Conservation (phyloP, 2,888 invertebrate species). For the Apantesis nais region DNA sequence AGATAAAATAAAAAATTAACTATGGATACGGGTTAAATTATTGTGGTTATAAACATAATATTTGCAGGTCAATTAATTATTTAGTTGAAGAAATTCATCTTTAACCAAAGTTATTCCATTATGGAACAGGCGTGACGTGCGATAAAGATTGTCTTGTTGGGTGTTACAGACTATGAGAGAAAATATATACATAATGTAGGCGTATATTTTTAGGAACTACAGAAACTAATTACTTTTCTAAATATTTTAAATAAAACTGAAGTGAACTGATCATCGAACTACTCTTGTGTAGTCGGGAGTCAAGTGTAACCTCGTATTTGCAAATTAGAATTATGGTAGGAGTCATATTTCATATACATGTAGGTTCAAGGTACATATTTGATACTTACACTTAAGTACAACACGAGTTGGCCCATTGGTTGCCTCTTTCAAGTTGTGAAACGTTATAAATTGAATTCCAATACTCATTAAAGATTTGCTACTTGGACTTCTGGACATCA, state of each 20-base stretch:
- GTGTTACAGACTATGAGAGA: neutral
- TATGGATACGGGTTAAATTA: neutral
- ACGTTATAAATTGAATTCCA: neutral
- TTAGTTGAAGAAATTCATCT: neutral
- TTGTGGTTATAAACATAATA: no score
- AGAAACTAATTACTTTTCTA: no score
- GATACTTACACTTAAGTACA: no score
- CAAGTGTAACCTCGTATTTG: no score
- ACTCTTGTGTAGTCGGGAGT: no score
- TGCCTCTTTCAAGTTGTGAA: neutral
- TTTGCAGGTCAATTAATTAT: no score
- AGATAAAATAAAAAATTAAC: neutral
- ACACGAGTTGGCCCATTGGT: neutral
- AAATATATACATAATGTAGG: no score
- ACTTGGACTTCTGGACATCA: neutral
- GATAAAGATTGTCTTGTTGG: neutral
- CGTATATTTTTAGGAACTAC: neutral
- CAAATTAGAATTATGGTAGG: no score
- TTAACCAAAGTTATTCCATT: neutral
- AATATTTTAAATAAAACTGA: no score
- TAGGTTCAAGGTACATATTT: no score
- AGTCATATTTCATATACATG: no score
- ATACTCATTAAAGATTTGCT: neutral
- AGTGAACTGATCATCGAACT: no score
- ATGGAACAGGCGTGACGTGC: neutral